Percentiles rank a stretch among this genome's conserved stretches.
phyloP scores from a whole-genome alignment of 2,113 vertebrate species.

The Pithys albifrons region DNA sequence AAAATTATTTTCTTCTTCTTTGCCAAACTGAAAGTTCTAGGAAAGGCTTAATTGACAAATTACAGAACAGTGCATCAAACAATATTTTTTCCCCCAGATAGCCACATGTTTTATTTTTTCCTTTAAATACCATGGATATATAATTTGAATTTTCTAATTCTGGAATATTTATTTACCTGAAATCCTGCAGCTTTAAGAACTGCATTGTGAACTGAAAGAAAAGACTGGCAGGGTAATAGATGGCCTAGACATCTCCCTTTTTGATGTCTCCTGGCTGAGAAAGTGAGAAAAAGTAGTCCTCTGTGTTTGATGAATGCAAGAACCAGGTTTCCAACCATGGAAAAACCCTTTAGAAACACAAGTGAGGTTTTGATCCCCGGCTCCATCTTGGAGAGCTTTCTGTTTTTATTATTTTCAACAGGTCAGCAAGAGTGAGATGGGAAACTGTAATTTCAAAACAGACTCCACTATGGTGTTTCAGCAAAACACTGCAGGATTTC shows the following conservation, averaged over 20 bases:
- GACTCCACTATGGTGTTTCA: rapidly evolving
- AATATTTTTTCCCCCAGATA: neutral
- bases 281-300: neutral
- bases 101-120: neutral
- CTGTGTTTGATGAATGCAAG: neutral
- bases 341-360: constrained; percentile 1
- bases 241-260: neutral
- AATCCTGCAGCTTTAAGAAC: neutral
- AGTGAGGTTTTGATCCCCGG: neutral
- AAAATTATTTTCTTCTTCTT: neutral
- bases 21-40: constrained; percentile 9
- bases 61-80: neutral
- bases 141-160: constrained; percentile 1
- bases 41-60: neutral
- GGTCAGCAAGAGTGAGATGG: neutral
- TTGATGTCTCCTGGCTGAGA: constrained; percentile 4
- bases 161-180: constrained; percentile 11
- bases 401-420: constrained; percentile 9
- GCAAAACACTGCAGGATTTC: neutral
- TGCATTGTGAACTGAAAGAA: neutral
- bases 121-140: neutral
- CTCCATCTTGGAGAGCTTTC: neutral
- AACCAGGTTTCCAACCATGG: neutral
- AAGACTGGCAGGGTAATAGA: neutral
- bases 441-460: neutral